These are phyloP conservation scores for Eristalis tenax DNA, from an alignment of 2,888 invertebrate genomes.

Conservation along the genomic window DNA sequence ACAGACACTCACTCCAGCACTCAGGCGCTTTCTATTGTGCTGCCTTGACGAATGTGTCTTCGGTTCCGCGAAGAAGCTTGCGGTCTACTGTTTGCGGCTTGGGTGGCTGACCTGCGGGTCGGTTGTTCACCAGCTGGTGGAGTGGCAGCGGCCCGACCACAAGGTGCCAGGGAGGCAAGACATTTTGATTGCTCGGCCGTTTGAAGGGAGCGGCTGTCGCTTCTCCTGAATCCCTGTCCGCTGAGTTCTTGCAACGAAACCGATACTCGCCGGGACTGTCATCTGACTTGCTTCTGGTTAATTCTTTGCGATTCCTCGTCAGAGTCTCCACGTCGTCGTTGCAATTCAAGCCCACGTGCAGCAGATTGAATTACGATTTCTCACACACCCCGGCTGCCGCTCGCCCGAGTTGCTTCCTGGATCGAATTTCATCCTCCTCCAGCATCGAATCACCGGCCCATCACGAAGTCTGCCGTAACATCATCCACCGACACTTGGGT, in stretches of 20 bases:
- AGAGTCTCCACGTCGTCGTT: background rate
- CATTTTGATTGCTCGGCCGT: background rate
- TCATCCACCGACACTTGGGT: slow-evolving; percentile 38
- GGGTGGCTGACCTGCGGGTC: slow-evolving; percentile 29
- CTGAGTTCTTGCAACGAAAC: background rate
- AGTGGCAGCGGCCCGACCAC: slow-evolving; percentile 9
- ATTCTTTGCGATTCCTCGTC: background rate
- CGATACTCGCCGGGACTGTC: background rate
- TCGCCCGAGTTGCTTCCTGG: slow-evolving; percentile 26
- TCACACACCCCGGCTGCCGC: background rate
- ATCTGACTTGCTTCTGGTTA: background rate
- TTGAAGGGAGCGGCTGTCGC: background rate
- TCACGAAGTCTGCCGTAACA: slow-evolving; percentile 32
- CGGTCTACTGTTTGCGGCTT: slow-evolving; percentile 23
- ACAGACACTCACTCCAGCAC: slow-evolving; percentile 1
- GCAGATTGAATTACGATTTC: slow-evolving; percentile 35
- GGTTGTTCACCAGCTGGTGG: slow-evolving; percentile 39
- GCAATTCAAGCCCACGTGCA: slow-evolving; percentile 25
- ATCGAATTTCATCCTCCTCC: slow-evolving; percentile 31
- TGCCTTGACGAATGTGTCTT: background rate
- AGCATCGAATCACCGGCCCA: slow-evolving; percentile 36
- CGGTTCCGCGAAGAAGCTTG: background rate
- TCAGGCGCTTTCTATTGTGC: background rate
- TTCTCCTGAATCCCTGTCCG: background rate
- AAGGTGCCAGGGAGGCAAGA: background rate